Base-by-base conservation (phyloP, 2,888 invertebrate genomes). In the Euspilapteryx auroguttella region DNA sequence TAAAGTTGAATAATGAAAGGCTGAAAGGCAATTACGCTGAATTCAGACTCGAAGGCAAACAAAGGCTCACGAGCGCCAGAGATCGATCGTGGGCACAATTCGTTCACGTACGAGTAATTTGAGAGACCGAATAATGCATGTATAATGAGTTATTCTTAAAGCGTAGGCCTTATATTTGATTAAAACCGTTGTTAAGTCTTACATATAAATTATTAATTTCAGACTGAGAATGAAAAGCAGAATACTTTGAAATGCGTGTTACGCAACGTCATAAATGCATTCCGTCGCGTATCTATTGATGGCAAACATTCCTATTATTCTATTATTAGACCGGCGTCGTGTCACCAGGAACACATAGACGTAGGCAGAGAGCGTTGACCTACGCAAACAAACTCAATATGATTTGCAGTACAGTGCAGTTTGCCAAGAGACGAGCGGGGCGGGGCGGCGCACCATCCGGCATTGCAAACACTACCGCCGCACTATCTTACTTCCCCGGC, bases 11-110 rank as follows among this genome's bases (percentile, higher is more conserved):
- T 73, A 73, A 73, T 71, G 71, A 69, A 71, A 69, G 64, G 53
- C 65, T 71, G 65, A 68, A 73, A 73, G 73, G 69, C 71, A 73
- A 75, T 75, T 75, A 73, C 57, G 64, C 64, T 59, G 69, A 71
- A 73, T 75, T 73, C 58, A 58, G 63, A 69, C 63, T 59, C 59
- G 61, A 71, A 75, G 55, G 71, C 69, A 73, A 75, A 75, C 75
- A 75, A 73, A 71, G 61, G 58, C 59, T 55, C 57, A 48, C 55
- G 47, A 55, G 49, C 50, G 52, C 42, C 51, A 46, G 56, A 66
- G 62, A 69, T 73, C 73, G 71, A 75, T 71, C 57, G 58, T 62
- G 52, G 56, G 57, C 61, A 58, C 58, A 59, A 65, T 68, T 64
- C 57, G 62, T 63, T 63, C 71, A 66, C 69, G 71, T 69, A 66